These are phyloP conservation scores for Gobio gobio DNA, from an alignment of 2,113 vertebrate species.

Conservation along the genomic window DNA sequence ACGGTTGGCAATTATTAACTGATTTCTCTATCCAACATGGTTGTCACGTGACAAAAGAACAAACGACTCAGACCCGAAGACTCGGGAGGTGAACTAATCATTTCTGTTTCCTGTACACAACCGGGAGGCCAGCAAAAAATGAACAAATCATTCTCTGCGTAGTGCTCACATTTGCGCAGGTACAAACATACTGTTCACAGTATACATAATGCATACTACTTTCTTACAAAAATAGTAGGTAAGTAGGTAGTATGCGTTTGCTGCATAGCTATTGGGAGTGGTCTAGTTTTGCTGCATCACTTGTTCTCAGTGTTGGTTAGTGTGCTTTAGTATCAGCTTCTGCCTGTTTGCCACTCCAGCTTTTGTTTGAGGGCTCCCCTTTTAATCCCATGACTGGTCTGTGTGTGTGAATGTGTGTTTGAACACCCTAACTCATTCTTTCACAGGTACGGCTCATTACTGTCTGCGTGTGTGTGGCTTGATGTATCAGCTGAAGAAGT, in stretches of 20 bases:
- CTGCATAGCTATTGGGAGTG: not conserved
- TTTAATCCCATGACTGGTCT: not conserved
- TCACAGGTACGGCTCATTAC: slow-evolving; percentile 64
- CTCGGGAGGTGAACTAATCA: no score
- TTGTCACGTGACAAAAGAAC: no score
- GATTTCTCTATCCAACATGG: no score
- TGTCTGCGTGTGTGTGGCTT: slow-evolving; percentile 57
- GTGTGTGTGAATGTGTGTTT: slow-evolving; percentile 12
- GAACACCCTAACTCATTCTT: slow-evolving; percentile 53
- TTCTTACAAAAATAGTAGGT: not conserved
- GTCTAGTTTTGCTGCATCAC: not conserved
- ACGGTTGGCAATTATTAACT: no score
- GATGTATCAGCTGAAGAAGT: slow-evolving; percentile 66
- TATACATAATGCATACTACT: not conserved
- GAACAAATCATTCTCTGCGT: not conserved
- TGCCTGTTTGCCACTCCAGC: slow-evolving; percentile 9
- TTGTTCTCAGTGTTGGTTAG: not conserved
- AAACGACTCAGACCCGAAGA: no score
- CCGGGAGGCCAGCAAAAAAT: no score
- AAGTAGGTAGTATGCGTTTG: not conserved
- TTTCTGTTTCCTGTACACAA: no score
- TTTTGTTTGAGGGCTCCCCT: slow-evolving; percentile 1
- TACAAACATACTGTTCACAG: not conserved
- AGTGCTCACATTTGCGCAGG: not conserved
- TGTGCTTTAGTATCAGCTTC: not conserved